phyloP scores from a whole-genome alignment of 2,888 invertebrate genomes.

The Abscondita cerata region DNA sequence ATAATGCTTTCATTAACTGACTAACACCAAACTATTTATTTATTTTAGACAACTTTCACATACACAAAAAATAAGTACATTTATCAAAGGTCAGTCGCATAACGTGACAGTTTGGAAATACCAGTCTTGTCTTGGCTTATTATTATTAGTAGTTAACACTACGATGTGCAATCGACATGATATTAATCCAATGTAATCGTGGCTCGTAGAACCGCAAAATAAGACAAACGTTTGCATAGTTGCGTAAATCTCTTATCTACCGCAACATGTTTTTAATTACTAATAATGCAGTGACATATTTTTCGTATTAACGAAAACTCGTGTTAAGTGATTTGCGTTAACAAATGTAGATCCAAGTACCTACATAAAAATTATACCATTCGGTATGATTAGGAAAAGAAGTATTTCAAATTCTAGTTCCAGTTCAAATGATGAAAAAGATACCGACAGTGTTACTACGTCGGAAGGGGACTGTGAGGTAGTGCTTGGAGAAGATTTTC shows the following conservation, averaged over 20 bases:
- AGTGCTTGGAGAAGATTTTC: slow-evolving; percentile 25
- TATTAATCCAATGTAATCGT: too few relatives aligned
- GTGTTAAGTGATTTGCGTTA: background rate
- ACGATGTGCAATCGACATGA: too few relatives aligned
- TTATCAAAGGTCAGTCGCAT: slow-evolving; percentile 1
- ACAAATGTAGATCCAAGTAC: background rate
- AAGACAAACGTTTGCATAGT: too few relatives aligned
- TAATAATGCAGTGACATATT: background rate
- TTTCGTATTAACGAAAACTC: background rate
- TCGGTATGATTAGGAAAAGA: background rate
- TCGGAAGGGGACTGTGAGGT: slow-evolving; percentile 27
- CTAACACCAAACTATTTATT: too few relatives aligned
- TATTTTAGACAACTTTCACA: too few relatives aligned
- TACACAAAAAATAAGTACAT: too few relatives aligned
- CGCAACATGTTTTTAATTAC: background rate
- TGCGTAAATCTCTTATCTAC: background rate
- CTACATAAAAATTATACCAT: background rate
- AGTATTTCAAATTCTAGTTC: background rate
- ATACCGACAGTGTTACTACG: slow-evolving; percentile 32
- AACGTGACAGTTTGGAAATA: background rate
- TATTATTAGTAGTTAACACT: too few relatives aligned
- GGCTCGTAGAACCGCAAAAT: too few relatives aligned
- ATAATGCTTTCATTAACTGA: too few relatives aligned
- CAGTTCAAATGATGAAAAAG: slow-evolving; percentile 26
- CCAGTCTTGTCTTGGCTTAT: background rate